A percentile compares a stretch with the other conserved stretches of the same genome.
Evolutionary conservation across 2,888 invertebrate genomes (phyloP).

Genomic region (Tuta absoluta): DNA sequence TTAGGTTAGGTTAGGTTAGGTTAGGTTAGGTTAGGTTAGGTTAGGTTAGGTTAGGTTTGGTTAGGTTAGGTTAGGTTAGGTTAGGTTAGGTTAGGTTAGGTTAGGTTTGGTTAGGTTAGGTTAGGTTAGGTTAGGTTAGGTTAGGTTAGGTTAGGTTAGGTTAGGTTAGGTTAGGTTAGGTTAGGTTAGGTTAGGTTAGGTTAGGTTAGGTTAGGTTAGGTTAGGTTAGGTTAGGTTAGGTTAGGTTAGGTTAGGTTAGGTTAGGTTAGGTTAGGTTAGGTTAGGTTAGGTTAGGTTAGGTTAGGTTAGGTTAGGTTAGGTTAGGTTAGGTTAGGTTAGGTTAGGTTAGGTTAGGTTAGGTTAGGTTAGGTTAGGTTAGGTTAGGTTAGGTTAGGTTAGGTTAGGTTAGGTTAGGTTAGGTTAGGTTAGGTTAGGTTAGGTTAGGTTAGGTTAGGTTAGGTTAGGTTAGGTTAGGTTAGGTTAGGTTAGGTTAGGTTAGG

Average conservation of each 20-base stretch:
- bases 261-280: constrained; percentile 32
- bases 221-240: constrained; percentile 32
- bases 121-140: too few species aligned
- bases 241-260: constrained; percentile 30
- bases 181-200: constrained; percentile 40
- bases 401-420: constrained; percentile 37
- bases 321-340: constrained; percentile 37
- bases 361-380: constrained; percentile 36
- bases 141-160: constrained; percentile 45
- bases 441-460: constrained; percentile 27
- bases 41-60: too few species aligned
- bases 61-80: too few species aligned
- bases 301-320: too few species aligned
- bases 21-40: too few species aligned
- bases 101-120: too few species aligned
- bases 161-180: constrained; percentile 40
- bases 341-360: constrained; percentile 39
- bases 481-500: constrained; percentile 36
- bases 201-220: constrained; percentile 31
- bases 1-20: too few species aligned
- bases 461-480: constrained; percentile 31
- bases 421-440: constrained; percentile 29
- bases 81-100: too few species aligned
- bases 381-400: constrained; percentile 36
- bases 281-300: constrained; percentile 39